A percentile compares a stretch with the other conserved stretches of the same genome.
Evolutionary conservation across 92 coral and sea anemone genomes (phyloP).

Genomic region (Siderastrea radians): DNA sequence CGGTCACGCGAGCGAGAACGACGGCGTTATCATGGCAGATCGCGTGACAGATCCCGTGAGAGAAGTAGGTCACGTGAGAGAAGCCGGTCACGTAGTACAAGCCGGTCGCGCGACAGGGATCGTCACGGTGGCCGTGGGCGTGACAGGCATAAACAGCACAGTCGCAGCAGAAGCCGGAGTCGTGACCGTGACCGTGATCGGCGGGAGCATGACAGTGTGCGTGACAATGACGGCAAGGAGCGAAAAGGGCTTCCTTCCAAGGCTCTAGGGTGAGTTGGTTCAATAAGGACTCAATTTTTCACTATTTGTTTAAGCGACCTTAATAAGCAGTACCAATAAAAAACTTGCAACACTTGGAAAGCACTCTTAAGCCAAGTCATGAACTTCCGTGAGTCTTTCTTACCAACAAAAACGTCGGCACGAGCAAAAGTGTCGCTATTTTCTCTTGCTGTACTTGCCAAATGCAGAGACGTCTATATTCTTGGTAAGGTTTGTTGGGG

Average conservation of each 20-base stretch:
- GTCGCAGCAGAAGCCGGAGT: slow-evolving; percentile 69
- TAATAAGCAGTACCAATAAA: neutral
- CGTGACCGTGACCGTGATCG: slow-evolving; percentile 76
- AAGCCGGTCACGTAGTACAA: slow-evolving; percentile 56
- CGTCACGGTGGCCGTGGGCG: slow-evolving; percentile 65
- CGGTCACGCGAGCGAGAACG: slow-evolving; percentile 75
- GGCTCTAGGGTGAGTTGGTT: slow-evolving; percentile 66
- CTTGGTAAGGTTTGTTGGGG: too few relatives aligned
- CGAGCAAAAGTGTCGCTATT: too few relatives aligned
- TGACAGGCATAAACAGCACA: slow-evolving; percentile 57
- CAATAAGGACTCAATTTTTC: neutral
- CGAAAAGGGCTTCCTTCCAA: slow-evolving; percentile 62
- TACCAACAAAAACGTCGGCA: too few relatives aligned
- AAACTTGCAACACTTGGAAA: neutral
- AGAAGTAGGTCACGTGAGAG: slow-evolving; percentile 73
- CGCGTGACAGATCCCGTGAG: slow-evolving; percentile 65
- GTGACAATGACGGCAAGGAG: slow-evolving; percentile 57
- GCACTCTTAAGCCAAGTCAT: neutral
- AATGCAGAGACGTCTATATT: too few relatives aligned
- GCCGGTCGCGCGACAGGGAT: slow-evolving; percentile 72
- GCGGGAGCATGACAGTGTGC: slow-evolving; percentile 69
- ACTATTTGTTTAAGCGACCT: neutral
- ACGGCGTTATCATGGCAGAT: slow-evolving; percentile 52
- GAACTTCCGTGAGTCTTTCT: too few relatives aligned
- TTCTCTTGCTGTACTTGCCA: too few relatives aligned